These are phyloP conservation scores for Pomacea maculata DNA, from an alignment of 1,140 invertebrate genomes.

Conservation along the genomic window DNA sequence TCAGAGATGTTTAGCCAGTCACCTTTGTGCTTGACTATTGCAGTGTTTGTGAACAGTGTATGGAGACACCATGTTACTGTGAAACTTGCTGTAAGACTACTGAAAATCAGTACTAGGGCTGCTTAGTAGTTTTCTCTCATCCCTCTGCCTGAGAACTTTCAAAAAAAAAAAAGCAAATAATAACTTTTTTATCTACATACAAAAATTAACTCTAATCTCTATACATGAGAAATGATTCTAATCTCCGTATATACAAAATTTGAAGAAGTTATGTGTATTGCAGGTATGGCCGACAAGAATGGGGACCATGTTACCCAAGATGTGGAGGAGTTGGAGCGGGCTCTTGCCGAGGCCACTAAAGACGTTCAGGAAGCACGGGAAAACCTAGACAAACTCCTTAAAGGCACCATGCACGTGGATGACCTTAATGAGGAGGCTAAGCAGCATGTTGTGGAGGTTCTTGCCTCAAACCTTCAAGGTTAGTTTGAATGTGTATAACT, in stretches of 20 bases:
- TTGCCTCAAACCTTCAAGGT: constrained; percentile 22
- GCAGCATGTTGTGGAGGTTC: constrained; percentile 35
- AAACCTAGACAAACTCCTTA: constrained; percentile 44
- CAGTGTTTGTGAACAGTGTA: neutral
- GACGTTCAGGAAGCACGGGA: constrained; percentile 45
- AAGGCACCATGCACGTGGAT: constrained; percentile 28
- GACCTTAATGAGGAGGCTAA: constrained; percentile 27
- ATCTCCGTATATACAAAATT: neutral
- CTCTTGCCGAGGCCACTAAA: constrained; percentile 44
- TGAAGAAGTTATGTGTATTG: neutral
- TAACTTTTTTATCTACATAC: neutral
- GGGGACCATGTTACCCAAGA: constrained; percentile 45
- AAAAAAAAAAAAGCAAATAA: neutral
- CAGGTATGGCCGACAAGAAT: constrained; percentile 46
- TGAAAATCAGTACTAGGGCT: neutral
- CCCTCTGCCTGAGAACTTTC: neutral
- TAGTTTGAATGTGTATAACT: no score
- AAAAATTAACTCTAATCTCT: neutral
- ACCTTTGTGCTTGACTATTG: neutral
- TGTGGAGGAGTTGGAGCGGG: constrained; percentile 48
- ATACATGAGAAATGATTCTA: neutral
- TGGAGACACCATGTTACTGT: neutral
- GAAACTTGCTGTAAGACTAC: neutral
- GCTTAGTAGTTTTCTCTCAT: neutral
- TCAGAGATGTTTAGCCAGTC: no score